A percentile compares a stretch with the other conserved stretches of the same genome.
These are phyloP conservation scores for Excalfactoria chinensis DNA, from an alignment of 2,113 vertebrate genomes.

Conservation along the genomic window DNA sequence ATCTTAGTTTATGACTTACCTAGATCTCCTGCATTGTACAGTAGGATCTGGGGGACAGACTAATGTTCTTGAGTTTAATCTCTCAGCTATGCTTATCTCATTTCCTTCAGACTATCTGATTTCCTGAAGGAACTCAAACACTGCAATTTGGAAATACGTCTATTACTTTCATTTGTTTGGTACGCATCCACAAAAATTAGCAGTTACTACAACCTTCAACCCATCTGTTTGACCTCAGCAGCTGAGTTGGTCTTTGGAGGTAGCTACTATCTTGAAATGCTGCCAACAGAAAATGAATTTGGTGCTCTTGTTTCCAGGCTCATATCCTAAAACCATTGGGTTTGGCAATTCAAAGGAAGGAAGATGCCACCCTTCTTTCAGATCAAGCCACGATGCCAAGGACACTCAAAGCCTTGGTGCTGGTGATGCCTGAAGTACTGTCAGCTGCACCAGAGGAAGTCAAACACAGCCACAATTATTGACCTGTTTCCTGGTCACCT, in stretches of 20 bases:
- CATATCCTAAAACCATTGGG: background rate
- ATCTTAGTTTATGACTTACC: slow-evolving; percentile 39
- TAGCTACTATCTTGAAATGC: background rate
- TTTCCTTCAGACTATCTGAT: slow-evolving; percentile 70
- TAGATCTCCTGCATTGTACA: slow-evolving; percentile 62
- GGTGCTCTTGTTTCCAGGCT: background rate
- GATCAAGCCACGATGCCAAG: background rate
- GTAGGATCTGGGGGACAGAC: slow-evolving; percentile 76
- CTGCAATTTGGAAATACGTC: slow-evolving; percentile 31
- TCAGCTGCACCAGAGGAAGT: background rate
- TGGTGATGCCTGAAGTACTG: background rate
- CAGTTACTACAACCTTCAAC: background rate
- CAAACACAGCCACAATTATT: background rate
- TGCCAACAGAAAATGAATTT: background rate
- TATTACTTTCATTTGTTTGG: background rate
- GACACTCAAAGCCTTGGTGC: background rate
- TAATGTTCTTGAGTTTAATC: slow-evolving; percentile 71
- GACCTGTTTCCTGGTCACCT: background rate
- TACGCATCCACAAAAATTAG: background rate
- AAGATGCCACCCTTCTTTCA: background rate
- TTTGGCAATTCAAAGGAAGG: background rate
- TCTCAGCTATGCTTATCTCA: slow-evolving; percentile 70
- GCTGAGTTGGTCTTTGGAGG: background rate
- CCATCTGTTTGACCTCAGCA: background rate
- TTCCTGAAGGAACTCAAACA: slow-evolving; percentile 79